These are phyloP conservation scores for Calliopsis andreniformis DNA, from an alignment of 1,140 invertebrate genomes.

Conservation along the genomic window DNA sequence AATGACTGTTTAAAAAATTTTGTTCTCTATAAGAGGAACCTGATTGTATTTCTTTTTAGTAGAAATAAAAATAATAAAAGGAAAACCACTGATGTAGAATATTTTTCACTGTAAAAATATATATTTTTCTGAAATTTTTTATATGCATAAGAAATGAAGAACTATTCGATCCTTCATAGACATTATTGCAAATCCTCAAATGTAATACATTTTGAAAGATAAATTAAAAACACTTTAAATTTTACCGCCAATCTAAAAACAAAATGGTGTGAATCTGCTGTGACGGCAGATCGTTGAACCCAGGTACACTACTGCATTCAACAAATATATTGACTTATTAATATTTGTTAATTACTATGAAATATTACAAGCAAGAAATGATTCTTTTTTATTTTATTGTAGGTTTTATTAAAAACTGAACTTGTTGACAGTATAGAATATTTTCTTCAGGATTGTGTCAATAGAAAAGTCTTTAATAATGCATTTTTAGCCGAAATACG, in stretches of 20 bases:
- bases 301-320: slow-evolving; percentile 46
- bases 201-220: background rate
- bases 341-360: background rate
- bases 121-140: background rate
- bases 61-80: no score
- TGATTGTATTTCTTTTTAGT: background rate
- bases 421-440: background rate
- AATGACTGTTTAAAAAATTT: slow-evolving; percentile 18
- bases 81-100: background rate
- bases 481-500: no score
- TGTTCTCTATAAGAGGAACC: slow-evolving; percentile 10
- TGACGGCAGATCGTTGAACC: slow-evolving; percentile 73
- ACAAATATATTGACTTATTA: slow-evolving; percentile 21
- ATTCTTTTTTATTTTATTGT: background rate
- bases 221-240: background rate
- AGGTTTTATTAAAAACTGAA: background rate
- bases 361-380: background rate
- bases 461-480: background rate
- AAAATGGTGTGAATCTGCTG: slow-evolving; percentile 65
- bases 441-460: slow-evolving; percentile 9
- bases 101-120: background rate
- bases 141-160: background rate
- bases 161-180: background rate
- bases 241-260: slow-evolving; percentile 38
- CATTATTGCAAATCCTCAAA: background rate